These are phyloP conservation scores for Cygnus buccinator DNA, from an alignment of 2,113 vertebrate species.

Conservation along the genomic window DNA sequence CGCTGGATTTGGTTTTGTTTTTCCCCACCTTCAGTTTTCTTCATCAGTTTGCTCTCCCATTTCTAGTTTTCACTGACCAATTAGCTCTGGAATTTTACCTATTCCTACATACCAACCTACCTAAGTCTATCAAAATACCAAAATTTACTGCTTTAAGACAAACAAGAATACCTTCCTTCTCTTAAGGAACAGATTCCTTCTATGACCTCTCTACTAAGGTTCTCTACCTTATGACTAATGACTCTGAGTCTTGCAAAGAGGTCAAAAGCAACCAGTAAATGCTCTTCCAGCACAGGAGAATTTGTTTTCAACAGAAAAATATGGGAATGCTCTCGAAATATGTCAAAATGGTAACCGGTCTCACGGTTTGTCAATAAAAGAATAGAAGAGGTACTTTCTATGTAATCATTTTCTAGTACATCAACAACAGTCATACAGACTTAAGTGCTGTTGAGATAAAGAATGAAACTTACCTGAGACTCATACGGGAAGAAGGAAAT, in stretches of 20 bases:
- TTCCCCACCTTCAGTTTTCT: background rate
- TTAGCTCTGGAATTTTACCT: background rate
- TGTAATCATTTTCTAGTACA: background rate
- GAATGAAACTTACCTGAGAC: conserved; percentile 83
- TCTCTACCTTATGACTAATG: background rate
- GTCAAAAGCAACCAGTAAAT: background rate
- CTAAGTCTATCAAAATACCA: background rate
- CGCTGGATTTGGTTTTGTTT: background rate
- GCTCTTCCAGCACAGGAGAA: background rate
- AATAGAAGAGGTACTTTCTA: background rate
- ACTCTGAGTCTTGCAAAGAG: background rate
- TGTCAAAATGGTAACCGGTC: background rate
- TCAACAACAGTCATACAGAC: background rate
- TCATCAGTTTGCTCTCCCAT: background rate
- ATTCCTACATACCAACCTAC: background rate
- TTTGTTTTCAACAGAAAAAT: background rate
- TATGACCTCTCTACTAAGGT: background rate
- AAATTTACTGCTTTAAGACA: background rate
- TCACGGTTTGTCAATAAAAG: background rate
- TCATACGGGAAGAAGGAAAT: conserved; percentile 92
- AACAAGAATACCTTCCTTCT: background rate
- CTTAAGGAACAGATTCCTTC: background rate
- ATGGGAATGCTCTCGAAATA: background rate
- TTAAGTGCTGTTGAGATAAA: background rate
- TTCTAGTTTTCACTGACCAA: background rate